These are phyloP conservation scores for Morinoia aosen DNA, from an alignment of 2,888 invertebrate genomes.

Conservation along the genomic window DNA sequence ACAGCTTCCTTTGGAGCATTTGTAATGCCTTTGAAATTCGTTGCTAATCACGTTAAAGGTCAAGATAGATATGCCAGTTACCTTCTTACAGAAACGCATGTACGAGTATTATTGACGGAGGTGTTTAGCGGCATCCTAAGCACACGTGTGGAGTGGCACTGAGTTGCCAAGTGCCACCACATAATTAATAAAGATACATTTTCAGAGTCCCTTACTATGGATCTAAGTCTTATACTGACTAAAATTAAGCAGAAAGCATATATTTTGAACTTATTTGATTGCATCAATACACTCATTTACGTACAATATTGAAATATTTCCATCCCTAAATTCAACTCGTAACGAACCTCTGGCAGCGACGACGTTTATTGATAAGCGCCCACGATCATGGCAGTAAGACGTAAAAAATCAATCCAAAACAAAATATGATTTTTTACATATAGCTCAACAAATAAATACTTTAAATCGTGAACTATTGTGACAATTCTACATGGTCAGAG, in stretches of 20 bases:
- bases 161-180: background rate
- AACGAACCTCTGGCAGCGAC: slow-evolving; percentile 15
- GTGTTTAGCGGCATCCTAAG: slow-evolving; percentile 23
- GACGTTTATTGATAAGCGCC: slow-evolving; percentile 53
- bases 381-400: slow-evolving; percentile 9
- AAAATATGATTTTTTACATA: background rate
- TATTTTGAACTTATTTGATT: too few relatives aligned
- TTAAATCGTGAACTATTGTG: background rate
- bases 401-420: slow-evolving; percentile 21
- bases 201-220: too few relatives aligned
- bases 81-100: background rate
- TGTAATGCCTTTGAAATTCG: background rate
- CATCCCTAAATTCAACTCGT: background rate
- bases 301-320: background rate
- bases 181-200: background rate
- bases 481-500: background rate
- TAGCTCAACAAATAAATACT: background rate
- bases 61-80: background rate
- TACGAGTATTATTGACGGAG: background rate
- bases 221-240: too few relatives aligned
- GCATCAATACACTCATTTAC: too few relatives aligned
- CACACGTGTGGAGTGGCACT: slow-evolving; percentile 40
- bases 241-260: too few relatives aligned
- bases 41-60: background rate
- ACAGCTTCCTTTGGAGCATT: background rate